Percentiles rank a stretch among this genome's conserved stretches.
Conservation (phyloP, 2,888 invertebrate species). For the Julus scanicus region DNA sequence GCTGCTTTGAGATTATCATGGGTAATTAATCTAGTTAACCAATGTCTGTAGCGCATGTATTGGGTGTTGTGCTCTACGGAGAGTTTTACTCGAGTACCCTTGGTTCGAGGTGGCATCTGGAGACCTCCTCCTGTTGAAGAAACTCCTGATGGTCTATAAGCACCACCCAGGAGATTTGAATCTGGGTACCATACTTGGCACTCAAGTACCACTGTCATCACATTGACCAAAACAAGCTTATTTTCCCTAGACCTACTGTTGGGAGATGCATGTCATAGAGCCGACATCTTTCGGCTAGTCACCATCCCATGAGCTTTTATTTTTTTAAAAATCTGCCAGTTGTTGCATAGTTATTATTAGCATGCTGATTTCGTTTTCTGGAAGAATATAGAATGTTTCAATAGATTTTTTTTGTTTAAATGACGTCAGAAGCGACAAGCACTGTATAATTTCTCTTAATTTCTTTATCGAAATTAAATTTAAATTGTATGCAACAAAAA, state of each 20-base stretch:
- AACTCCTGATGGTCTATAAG: too few species aligned
- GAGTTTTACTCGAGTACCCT: too few species aligned
- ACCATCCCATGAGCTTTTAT: neutral
- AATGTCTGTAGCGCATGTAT: constrained; percentile 22
- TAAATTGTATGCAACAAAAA: neutral
- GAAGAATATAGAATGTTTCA: neutral
- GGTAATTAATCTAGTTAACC: constrained; percentile 55
- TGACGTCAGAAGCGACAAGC: constrained; percentile 48
- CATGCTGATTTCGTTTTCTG: neutral
- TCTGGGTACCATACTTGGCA: too few species aligned
- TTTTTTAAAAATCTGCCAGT: neutral
- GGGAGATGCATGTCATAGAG: neutral
- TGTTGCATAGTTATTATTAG: neutral
- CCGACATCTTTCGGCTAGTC: neutral
- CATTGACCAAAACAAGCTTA: neutral
- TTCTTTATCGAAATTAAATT: neutral
- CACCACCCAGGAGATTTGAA: too few species aligned
- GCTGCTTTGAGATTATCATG: constrained; percentile 58
- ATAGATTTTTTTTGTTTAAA: neutral
- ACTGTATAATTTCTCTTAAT: neutral
- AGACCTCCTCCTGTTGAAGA: too few species aligned
- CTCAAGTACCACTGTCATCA: too few species aligned
- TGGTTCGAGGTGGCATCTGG: too few species aligned
- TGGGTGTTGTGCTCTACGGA: neutral
- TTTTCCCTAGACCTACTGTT: neutral